Percentiles rank a stretch among this genome's conserved stretches.
These are phyloP conservation scores for Phenganax stokvisi DNA, from an alignment of 92 coral and sea anemone species.

Conservation along the genomic window DNA sequence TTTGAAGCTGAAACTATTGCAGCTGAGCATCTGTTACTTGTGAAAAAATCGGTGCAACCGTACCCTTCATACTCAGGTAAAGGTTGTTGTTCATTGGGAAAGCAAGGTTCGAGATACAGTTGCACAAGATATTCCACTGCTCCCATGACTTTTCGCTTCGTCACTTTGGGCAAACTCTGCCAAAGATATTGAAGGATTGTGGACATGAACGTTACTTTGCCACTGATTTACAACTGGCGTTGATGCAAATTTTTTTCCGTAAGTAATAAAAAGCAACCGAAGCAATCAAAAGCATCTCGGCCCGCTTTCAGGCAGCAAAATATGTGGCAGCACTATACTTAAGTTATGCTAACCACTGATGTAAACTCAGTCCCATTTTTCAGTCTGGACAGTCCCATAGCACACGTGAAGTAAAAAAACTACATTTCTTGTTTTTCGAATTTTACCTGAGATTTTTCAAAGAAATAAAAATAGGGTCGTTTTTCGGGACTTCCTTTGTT, in stretches of 20 bases:
- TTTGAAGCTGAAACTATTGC: slow-evolving; percentile 23
- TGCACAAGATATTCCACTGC: slow-evolving; percentile 16
- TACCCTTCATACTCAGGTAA: slow-evolving; percentile 1
- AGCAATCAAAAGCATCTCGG: too few species aligned
- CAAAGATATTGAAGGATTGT: slow-evolving; percentile 28
- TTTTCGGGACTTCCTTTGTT: too few species aligned
- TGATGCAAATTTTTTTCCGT: background rate
- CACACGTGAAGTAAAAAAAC: too few species aligned
- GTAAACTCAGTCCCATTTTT: too few species aligned
- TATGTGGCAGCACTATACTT: too few species aligned
- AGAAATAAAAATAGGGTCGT: too few species aligned
- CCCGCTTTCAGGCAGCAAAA: too few species aligned
- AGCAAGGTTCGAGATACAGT: slow-evolving; percentile 16
- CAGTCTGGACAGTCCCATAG: too few species aligned
- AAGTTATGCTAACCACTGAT: too few species aligned
- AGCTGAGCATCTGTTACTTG: slow-evolving; percentile 34
- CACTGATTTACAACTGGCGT: slow-evolving; percentile 23
- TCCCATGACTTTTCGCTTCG: slow-evolving; percentile 29
- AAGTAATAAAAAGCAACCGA: too few species aligned
- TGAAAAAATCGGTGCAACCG: slow-evolving; percentile 18
- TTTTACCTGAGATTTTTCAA: too few species aligned
- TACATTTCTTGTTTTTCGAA: too few species aligned
- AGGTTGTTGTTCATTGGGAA: slow-evolving; percentile 31
- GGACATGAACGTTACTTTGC: slow-evolving; percentile 26
- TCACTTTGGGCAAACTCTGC: slow-evolving; percentile 29